Percentiles rank a stretch among this genome's conserved stretches.
Conservation (phyloP, 2,888 invertebrate species). For the Exocentrus adspersus region DNA sequence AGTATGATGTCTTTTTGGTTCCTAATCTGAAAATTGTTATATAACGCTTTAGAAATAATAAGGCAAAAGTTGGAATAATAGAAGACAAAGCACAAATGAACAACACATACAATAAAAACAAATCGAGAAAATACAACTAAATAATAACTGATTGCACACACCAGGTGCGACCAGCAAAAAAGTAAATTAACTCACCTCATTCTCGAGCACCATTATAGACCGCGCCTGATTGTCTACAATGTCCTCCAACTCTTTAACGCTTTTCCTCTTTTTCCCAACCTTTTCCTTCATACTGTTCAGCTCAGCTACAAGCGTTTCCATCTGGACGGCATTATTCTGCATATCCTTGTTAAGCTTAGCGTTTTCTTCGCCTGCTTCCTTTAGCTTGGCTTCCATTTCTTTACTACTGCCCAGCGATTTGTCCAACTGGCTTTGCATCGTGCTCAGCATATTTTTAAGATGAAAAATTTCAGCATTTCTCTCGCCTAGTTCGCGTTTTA, state of each 20-base stretch:
- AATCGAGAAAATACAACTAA: too few relatives aligned
- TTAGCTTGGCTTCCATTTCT: conserved; percentile 31
- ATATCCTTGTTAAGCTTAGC: conserved; percentile 35
- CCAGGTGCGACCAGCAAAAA: too few relatives aligned
- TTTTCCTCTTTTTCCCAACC: conserved; percentile 49
- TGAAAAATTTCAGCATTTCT: conserved; percentile 67
- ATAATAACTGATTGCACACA: too few relatives aligned
- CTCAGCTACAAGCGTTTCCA: conserved; percentile 40
- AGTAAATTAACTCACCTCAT: conserved; percentile 51
- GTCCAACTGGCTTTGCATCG: background rate
- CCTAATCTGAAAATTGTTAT: conserved; percentile 15
- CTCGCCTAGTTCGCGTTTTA: conserved; percentile 51
- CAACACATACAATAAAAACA: too few relatives aligned
- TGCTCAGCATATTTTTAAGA: conserved; percentile 58
- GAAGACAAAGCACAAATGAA: too few relatives aligned
- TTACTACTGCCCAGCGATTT: conserved; percentile 9
- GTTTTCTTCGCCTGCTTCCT: conserved; percentile 27
- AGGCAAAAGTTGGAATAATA: too few relatives aligned
- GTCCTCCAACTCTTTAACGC: conserved; percentile 42
- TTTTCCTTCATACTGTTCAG: conserved; percentile 44
- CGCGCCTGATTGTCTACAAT: conserved; percentile 33
- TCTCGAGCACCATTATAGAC: conserved; percentile 50
- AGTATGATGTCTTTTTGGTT: conserved; percentile 41
- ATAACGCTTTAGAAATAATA: too few relatives aligned
- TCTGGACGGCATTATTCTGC: conserved; percentile 32